Evolutionary conservation across 2,888 invertebrate species (phyloP), one percentile per base, ranked within the genome.

Genomic region (Linnaemya vulpina): DNA sequence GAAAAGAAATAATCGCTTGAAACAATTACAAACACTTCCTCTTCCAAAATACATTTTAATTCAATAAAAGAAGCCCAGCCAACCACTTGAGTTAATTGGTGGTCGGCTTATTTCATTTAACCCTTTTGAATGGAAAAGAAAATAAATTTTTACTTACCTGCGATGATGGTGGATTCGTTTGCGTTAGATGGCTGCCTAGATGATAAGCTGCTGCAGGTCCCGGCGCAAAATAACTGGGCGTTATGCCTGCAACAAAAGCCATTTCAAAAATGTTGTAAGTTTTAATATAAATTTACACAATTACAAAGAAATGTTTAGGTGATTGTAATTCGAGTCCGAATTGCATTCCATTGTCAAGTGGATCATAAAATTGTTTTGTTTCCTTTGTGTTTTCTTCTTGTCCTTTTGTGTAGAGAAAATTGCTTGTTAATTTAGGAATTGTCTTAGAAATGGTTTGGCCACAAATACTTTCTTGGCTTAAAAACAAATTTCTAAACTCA

Each of bases 221-320:
- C 86, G 92, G 92, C 83, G 93, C 92, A 88, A 92, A 92, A 89
- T 92, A 92, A 87, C 92, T 91, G 86, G 92, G 92, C 88, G 92
- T 91, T 87, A 92, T 92, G 87, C 92, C 92, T 93, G 89, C 85
- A 90, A 90, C 79, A 81, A 86, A 65, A 55, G 17, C 20, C 15
- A 35, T 20, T 46, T 40, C 13, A 25, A 73, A 70, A 9, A 17
- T 53, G 22, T 55, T 62, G 58, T 51, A 17, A 30, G 20, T 55
- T 49, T 55, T 10, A 35, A 20, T 43, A 11, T 25, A 35, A 38
- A 51, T 38, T 38, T 35, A 35, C 13, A 17, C 20, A 17, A 11
- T n/a, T 17, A 17, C 38, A 60, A 46, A 70, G 22, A 46, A 60
- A 20, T 46, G n/a, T 62, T 38, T n/a, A 58, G 13, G 17, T 68